Evolutionary conservation across 2,113 vertebrate species (phyloP).

Genomic region (Brachypodius melanocephalos): DNA sequence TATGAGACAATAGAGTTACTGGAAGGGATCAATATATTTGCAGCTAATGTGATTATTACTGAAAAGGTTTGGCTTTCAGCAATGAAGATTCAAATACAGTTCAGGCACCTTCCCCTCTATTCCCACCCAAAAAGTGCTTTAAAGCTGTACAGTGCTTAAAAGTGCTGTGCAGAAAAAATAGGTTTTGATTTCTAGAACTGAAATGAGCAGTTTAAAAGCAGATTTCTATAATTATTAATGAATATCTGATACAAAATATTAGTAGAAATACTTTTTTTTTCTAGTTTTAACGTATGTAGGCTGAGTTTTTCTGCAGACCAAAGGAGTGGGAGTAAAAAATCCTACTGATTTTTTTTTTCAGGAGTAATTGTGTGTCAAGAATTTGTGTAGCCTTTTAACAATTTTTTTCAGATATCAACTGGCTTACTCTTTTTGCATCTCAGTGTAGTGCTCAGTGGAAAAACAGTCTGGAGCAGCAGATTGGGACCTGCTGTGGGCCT

Average conservation of each 20-base stretch:
- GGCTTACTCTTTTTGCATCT: background rate
- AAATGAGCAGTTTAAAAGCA: background rate
- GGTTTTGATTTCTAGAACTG: background rate
- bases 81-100: background rate
- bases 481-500: background rate
- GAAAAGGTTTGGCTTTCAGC: background rate
- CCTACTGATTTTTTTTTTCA: background rate
- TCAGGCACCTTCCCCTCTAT: background rate
- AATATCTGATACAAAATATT: background rate
- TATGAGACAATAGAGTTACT: background rate
- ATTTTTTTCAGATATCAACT: background rate
- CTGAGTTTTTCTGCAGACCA: background rate
- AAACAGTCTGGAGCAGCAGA: conserved; percentile 51
- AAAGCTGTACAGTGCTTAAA: background rate
- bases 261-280: background rate
- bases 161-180: background rate
- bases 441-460: background rate
- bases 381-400: background rate
- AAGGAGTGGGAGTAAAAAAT: conserved; percentile 18
- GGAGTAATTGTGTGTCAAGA: background rate
- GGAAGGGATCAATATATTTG: background rate
- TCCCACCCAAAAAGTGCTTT: background rate
- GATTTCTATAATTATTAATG: background rate
- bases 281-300: background rate
- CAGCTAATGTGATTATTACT: background rate